A percentile compares a stretch with the other conserved stretches of the same genome.
Conservation (phyloP, 1,140 invertebrate genomes). For the Sitodiplosis mosellana region DNA sequence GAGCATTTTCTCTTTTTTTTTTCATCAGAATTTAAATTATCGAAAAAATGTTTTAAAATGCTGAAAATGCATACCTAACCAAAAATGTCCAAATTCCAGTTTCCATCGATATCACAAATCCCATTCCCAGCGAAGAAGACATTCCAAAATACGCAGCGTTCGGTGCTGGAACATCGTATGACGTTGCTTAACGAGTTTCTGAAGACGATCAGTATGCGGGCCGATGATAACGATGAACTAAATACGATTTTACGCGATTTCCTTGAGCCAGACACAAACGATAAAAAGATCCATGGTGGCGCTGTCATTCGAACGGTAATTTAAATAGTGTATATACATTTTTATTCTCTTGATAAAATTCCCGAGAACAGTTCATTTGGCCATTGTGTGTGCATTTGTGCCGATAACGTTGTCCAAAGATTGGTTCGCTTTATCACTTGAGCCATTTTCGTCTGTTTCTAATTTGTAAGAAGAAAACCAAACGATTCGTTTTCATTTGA, state of each 20-base stretch:
- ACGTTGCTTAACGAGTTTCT: slow-evolving; percentile 71
- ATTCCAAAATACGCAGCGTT: slow-evolving; percentile 78
- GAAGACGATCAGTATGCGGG: slow-evolving; percentile 42
- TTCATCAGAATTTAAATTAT: neutral
- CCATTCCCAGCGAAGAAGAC: slow-evolving; percentile 84
- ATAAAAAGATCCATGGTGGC: slow-evolving; percentile 38
- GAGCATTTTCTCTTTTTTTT: neutral
- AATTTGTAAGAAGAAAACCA: too few species aligned
- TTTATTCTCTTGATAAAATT: too few species aligned
- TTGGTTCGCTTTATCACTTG: too few species aligned
- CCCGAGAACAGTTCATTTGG: too few species aligned
- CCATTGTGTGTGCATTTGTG: too few species aligned
- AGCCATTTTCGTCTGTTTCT: too few species aligned
- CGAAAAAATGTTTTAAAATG: too few species aligned
- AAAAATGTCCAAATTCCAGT: slow-evolving; percentile 38
- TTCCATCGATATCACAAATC: slow-evolving; percentile 56
- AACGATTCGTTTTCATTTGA: too few species aligned
- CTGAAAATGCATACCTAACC: too few species aligned
- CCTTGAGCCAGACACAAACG: slow-evolving; percentile 63
- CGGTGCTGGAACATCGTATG: slow-evolving; percentile 73
- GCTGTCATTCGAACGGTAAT: slow-evolving; percentile 37
- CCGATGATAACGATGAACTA: slow-evolving; percentile 44
- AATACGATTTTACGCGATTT: slow-evolving; percentile 52
- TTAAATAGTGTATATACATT: slow-evolving; percentile 2
- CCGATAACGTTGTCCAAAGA: too few species aligned